Base-by-base conservation (phyloP, 2,113 vertebrate genomes). In the Reinhardtius hippoglossoides region DNA sequence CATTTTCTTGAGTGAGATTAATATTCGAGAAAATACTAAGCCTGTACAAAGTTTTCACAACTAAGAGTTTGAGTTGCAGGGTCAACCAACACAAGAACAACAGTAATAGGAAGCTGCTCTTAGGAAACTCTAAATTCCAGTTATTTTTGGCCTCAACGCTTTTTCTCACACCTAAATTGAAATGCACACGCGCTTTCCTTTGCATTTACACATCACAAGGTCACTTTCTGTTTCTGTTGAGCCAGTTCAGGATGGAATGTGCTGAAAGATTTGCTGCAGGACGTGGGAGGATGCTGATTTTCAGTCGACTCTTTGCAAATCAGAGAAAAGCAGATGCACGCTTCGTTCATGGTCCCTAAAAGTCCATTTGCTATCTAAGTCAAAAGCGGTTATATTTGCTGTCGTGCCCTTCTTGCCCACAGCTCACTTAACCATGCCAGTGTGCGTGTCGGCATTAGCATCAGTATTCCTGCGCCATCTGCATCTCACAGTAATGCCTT, bases 401-500 rank as follows among this genome's bases (percentile, higher is more conserved):
- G 37, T 10, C 37, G 13, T 63, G 46, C 65, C 13, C 6, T 71
- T 54, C 44, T 76, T 52, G 84, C 63, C 55, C 10, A 44, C 46
- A 85, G 69, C 67, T 73, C 67, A 18, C 62, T 21, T 70, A 40
- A 48, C 40, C 26, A 8, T 24, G 67, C 67, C 78, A 65, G 50
- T 62, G 40, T 24, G 71, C 62, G 80, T 71, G 2, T 5, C 21
- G 37, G 76, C 71, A 77, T 63, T 16, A 18, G 74, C 71, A 48
- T 81, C 59, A 48, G 20, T 59, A 60, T 67, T 67, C 67, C 61
- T 61, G 26, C 71, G 3, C 15, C 52, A 82, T 90, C 83, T 85
- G 78, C 81, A 80, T 76, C 83, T 81, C 74, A 89, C 64, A 90
- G 87, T 80, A 52, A 74, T 84, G 73, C 81, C 80, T 88, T 83